Evolutionary conservation across 2,888 invertebrate species (phyloP).

Genomic region (Agrotis puta): DNA sequence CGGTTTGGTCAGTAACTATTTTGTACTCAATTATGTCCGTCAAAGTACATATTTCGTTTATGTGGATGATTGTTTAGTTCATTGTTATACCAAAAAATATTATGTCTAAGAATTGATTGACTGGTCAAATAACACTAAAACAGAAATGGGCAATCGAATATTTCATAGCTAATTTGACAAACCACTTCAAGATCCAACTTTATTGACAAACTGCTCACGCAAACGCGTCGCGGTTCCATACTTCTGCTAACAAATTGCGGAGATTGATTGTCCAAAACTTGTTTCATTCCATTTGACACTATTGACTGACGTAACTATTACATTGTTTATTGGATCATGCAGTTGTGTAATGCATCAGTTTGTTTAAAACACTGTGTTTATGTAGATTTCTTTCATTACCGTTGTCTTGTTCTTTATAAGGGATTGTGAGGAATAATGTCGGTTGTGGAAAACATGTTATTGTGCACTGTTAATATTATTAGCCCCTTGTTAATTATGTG

Average conservation of each 20-base stretch:
- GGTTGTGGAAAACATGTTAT: constrained; percentile 15
- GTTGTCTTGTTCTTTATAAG: constrained; percentile 16
- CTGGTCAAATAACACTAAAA: neutral
- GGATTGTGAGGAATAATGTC: constrained; percentile 28
- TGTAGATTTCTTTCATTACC: constrained; percentile 31
- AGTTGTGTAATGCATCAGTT: constrained; percentile 28
- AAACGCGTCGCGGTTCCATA: constrained; percentile 48
- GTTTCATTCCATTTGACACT: constrained; percentile 26
- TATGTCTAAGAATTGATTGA: neutral
- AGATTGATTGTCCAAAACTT: constrained; percentile 47
- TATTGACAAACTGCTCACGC: constrained; percentile 37
- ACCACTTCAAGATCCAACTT: constrained; percentile 20
- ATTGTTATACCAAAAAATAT: neutral
- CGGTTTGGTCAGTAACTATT: too few relatives aligned
- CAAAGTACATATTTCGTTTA: neutral
- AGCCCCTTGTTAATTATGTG: neutral
- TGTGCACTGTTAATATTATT: constrained; percentile 26
- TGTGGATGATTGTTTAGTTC: neutral
- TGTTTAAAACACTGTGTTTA: constrained; percentile 35
- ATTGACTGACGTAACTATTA: constrained; percentile 40
- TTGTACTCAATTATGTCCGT: neutral
- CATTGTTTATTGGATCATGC: constrained; percentile 44
- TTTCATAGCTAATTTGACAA: constrained; percentile 30
- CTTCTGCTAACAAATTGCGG: constrained; percentile 4
- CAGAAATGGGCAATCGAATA: constrained; percentile 3